Percentiles rank a stretch among this genome's conserved stretches.
Evolutionary conservation across 2,888 invertebrate genomes (phyloP).

Genomic region (Falcaria lacertinaria): DNA sequence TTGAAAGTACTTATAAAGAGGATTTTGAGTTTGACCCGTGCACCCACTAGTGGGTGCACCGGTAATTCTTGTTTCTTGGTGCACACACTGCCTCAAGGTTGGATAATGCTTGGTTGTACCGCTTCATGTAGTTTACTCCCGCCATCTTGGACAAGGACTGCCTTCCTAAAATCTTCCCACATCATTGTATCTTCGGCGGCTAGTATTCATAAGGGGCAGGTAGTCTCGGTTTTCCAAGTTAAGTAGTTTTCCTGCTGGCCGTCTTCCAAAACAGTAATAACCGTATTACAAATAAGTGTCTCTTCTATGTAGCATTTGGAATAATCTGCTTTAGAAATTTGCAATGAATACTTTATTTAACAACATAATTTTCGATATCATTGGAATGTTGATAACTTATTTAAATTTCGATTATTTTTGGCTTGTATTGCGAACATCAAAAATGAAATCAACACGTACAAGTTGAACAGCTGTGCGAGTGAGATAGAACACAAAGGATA

Average conservation of each 20-base stretch:
- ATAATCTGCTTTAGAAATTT: conserved; percentile 16
- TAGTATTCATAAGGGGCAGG: conserved; percentile 44
- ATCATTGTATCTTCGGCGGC: conserved; percentile 14
- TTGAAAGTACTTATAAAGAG: too few relatives aligned
- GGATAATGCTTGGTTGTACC: too few relatives aligned
- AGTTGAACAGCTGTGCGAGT: too few relatives aligned
- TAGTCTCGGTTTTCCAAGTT: conserved; percentile 51
- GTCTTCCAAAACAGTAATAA: conserved; percentile 52
- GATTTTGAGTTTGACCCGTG: too few relatives aligned
- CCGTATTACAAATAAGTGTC: conserved; percentile 56
- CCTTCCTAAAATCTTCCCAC: conserved; percentile 7
- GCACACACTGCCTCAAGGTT: too few relatives aligned
- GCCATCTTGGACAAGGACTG: conserved; percentile 6
- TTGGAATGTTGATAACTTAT: not conserved
- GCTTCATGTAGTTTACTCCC: too few relatives aligned
- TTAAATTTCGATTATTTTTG: too few relatives aligned
- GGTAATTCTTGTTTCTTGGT: too few relatives aligned
- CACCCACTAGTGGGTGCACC: too few relatives aligned
- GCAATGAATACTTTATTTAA: not conserved
- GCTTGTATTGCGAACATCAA: too few relatives aligned
- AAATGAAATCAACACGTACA: too few relatives aligned
- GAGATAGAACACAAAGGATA: too few relatives aligned
- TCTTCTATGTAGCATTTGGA: conserved; percentile 31
- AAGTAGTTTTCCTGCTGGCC: conserved; percentile 52
- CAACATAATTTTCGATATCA: not conserved